phyloP scores from a whole-genome alignment of 2,113 vertebrate genomes.

The Scytalopus superciliaris region DNA sequence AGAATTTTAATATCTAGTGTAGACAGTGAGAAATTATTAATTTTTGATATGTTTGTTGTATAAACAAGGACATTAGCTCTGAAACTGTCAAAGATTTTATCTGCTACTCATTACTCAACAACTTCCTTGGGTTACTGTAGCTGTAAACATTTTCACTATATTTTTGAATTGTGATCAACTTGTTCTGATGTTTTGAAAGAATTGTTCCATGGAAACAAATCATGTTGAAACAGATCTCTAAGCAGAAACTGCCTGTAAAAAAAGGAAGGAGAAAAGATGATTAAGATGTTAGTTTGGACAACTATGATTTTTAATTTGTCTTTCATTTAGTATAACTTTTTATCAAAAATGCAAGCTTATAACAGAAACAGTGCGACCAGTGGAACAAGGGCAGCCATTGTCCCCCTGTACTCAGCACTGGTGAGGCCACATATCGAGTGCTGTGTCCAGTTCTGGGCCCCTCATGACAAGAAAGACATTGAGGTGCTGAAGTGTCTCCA shows the following conservation, averaged over 20 bases:
- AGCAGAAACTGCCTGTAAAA: neutral
- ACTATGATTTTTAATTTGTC: neutral
- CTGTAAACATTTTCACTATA: neutral
- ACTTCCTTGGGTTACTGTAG: neutral
- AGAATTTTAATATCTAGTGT: neutral
- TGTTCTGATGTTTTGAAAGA: neutral
- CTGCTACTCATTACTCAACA: neutral
- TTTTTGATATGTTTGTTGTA: neutral
- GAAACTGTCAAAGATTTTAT: neutral
- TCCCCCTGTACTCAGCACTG: neutral
- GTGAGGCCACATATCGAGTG: accelerated
- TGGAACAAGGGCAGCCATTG: neutral
- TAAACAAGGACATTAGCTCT: neutral
- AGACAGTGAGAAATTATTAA: neutral
- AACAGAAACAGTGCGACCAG: neutral
- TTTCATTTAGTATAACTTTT: neutral
- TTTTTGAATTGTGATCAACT: neutral
- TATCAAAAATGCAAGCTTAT: neutral
- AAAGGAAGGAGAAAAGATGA: neutral
- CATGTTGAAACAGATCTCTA: neutral
- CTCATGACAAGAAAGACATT: neutral
- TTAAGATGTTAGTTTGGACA: neutral
- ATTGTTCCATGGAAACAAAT: neutral
- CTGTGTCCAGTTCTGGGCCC: neutral
- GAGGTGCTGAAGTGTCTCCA: accelerated